phyloP scores from a whole-genome alignment of 2,888 invertebrate genomes.

The Platycheirus rosarum region DNA sequence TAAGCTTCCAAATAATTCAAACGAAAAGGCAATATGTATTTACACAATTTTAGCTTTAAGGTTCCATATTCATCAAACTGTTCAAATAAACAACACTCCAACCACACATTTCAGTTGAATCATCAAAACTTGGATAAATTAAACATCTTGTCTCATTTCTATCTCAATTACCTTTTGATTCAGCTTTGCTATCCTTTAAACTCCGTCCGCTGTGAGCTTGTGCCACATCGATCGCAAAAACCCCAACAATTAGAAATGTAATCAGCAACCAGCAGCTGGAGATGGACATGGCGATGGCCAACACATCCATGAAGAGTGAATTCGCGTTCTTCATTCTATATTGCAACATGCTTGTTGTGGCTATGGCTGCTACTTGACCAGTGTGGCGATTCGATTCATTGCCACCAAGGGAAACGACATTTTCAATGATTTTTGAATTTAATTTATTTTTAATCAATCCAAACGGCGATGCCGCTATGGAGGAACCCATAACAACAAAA shows the following conservation, averaged over 20 bases:
- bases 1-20: too few species aligned
- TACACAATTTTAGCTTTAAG: too few species aligned
- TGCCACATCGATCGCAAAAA: constrained; percentile 27
- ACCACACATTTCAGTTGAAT: neutral
- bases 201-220: constrained; percentile 21
- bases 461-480: constrained; percentile 17
- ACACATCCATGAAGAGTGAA: constrained; percentile 6
- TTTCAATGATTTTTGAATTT: constrained; percentile 32
- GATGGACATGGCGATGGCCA: neutral
- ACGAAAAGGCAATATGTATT: too few species aligned
- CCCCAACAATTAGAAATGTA: constrained; percentile 14
- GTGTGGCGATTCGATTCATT: constrained; percentile 19
- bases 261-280: constrained; percentile 43
- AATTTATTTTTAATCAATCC: constrained; percentile 27
- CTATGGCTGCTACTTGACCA: neutral
- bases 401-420: constrained; percentile 16
- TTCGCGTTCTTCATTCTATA: constrained; percentile 7
- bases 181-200: constrained; percentile 38
- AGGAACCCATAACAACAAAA: constrained; percentile 51
- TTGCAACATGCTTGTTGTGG: constrained; percentile 24
- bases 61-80: too few species aligned
- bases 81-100: too few species aligned
- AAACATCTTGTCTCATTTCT: neutral
- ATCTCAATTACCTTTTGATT: constrained; percentile 37
- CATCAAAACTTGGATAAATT: neutral